Evolutionary conservation across 2,797 vertebrate species (phyloP).

Genomic region (Sciaenops ocellatus): DNA sequence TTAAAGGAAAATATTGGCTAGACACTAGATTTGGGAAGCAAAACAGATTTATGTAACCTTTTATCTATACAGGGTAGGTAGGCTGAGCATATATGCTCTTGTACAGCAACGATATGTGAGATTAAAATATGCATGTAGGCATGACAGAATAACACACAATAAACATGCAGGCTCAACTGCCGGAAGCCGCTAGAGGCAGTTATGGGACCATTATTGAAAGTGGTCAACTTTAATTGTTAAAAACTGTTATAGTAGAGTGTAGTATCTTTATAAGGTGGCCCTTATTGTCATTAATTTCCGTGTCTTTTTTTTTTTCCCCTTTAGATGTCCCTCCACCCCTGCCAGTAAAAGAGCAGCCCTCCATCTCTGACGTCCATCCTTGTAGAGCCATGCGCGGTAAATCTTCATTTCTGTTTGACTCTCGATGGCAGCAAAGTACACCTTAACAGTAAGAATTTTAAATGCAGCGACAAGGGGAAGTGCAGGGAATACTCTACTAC

Average conservation of each 20-base stretch:
- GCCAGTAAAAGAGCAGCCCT: conserved; percentile 75
- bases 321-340: conserved; percentile 73
- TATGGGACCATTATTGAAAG: background rate
- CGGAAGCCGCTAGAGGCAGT: background rate
- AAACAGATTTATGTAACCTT: background rate
- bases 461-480: background rate
- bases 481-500: background rate
- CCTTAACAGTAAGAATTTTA: background rate
- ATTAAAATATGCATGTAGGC: background rate
- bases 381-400: conserved; percentile 84
- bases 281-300: background rate
- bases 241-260: background rate
- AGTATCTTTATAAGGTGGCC: background rate
- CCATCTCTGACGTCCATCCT: conserved; percentile 34
- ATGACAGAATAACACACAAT: too few relatives aligned
- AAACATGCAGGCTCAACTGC: background rate
- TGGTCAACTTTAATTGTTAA: background rate
- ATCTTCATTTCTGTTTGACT: background rate
- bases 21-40: background rate
- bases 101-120: background rate
- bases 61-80: background rate
- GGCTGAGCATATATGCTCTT: background rate
- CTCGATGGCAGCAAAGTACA: background rate
- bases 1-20: background rate
- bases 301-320: conserved; percentile 30